These are phyloP conservation scores for Eueides isabella DNA, from an alignment of 1,140 invertebrate species.

Conservation along the genomic window DNA sequence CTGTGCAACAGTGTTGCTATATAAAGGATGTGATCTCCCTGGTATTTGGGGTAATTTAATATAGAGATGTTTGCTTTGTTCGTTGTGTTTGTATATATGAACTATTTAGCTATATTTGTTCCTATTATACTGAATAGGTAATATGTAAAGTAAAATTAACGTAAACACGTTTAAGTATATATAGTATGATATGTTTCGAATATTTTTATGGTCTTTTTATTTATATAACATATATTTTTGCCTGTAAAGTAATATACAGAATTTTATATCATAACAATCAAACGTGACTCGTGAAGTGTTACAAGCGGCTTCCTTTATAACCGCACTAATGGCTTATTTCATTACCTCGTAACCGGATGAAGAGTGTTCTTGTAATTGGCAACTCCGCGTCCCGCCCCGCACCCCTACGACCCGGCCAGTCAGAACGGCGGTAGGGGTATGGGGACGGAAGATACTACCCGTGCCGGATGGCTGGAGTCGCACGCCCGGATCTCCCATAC, in stretches of 20 bases:
- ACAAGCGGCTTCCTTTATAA: constrained; percentile 41
- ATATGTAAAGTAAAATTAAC: background rate
- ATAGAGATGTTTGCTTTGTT: background rate
- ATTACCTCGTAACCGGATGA: constrained; percentile 42
- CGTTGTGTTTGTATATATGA: background rate
- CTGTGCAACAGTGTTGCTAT: constrained; percentile 49
- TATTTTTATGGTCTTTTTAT: background rate
- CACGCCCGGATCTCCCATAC: constrained; percentile 51
- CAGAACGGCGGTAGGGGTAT: constrained; percentile 64
- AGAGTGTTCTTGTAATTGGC: constrained; percentile 50
- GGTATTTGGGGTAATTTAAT: constrained; percentile 9
- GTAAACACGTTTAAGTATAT: background rate
- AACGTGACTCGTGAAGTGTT: background rate
- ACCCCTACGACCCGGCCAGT: constrained; percentile 65
- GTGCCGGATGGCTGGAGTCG: constrained; percentile 58
- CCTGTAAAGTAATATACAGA: background rate
- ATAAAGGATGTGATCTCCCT: background rate
- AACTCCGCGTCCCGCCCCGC: constrained; percentile 57
- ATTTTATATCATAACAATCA: background rate
- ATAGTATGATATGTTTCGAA: background rate
- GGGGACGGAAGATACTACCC: constrained; percentile 61
- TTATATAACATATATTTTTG: background rate
- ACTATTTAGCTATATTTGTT: background rate
- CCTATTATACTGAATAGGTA: background rate
- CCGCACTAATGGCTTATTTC: constrained; percentile 34